Evolutionary conservation across 2,797 vertebrate species (phyloP), one percentile per base, ranked within the genome.

Genomic region (Danio albolineatus): DNA sequence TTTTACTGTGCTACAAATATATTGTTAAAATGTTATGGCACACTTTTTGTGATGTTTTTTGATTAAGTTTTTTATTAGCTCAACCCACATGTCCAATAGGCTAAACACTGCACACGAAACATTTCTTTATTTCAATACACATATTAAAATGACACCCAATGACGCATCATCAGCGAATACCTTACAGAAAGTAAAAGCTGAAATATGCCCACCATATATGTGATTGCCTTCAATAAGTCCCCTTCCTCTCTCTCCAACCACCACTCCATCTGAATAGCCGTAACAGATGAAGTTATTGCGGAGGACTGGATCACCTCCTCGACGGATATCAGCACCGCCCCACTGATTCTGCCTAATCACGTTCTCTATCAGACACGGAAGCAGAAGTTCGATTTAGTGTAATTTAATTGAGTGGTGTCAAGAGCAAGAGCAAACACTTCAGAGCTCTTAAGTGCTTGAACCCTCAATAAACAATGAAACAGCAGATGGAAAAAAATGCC

Each of bases 291-390:
- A 92, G 90, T 98, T 98, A 90, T 94, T 96, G 85, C 90, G 94
- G 78, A 98, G 90, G 76, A 97, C 48, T 0, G 97, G 96, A 83
- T 98, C 92, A 0, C 94, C 96, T 12, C 96, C 96, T 12, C 94
- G 93, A 13, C 96, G 94, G 87, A 97, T 97, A 88, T 97, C 97
- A 5, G 92, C 95, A 0, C 96, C 96, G 0, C 96, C 96, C 96
- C 96, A 97, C 80, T 97, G 96, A 87, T 97, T 98, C 90, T 97
- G 94, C 59, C 92, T 94, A 86, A 98, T 97, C 61, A 98, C 90
- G 2, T 97, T 98, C 86, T 96, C 96, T 98, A 76, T 14, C 82
- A 86, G 62, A 53, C 43, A 56, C 4, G 8, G 61, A n/a, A 44
- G 12, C 38, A 16, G 14, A 51, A 51, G 48, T 43, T 43, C 7